Conservation (phyloP, 2,888 invertebrate genomes). For the Lithodes maja region DNA sequence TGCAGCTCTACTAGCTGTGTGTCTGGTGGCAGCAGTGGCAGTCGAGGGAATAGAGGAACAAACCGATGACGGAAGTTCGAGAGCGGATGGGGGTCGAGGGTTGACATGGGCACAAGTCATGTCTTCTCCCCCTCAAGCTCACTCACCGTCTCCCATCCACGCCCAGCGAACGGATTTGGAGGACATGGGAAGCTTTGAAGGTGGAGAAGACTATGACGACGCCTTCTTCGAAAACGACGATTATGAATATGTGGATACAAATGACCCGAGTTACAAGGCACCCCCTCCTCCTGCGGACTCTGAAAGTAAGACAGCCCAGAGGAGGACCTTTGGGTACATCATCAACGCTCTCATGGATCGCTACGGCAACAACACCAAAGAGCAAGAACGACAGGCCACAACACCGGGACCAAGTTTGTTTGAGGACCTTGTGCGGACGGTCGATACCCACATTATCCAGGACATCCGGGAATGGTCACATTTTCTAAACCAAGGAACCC, state of each 20-base stretch:
- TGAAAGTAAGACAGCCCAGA: constrained; percentile 31
- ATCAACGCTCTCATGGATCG: constrained; percentile 54
- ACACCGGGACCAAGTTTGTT: constrained; percentile 43
- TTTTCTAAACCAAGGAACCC: background rate
- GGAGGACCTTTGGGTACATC: constrained; percentile 53
- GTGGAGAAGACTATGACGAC: constrained; percentile 29
- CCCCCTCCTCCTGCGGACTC: constrained; percentile 11
- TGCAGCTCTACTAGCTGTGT: background rate
- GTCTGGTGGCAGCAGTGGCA: background rate
- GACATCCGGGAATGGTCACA: constrained; percentile 57
- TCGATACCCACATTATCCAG: constrained; percentile 65
- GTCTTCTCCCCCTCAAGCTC: background rate
- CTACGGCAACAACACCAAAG: constrained; percentile 11
- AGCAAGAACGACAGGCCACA: constrained; percentile 28
- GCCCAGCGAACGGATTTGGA: background rate
- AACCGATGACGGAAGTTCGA: background rate
- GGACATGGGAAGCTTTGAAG: background rate
- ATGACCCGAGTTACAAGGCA: constrained; percentile 11
- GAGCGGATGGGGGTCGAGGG: background rate
- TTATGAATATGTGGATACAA: constrained; percentile 51
- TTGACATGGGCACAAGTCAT: background rate
- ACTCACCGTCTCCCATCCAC: background rate
- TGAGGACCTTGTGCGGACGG: constrained; percentile 61
- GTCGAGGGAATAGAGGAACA: background rate
- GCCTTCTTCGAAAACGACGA: constrained; percentile 45